These are phyloP conservation scores for Turdus rufiventris DNA, from an alignment of 2,113 vertebrate genomes.

Conservation along the genomic window DNA sequence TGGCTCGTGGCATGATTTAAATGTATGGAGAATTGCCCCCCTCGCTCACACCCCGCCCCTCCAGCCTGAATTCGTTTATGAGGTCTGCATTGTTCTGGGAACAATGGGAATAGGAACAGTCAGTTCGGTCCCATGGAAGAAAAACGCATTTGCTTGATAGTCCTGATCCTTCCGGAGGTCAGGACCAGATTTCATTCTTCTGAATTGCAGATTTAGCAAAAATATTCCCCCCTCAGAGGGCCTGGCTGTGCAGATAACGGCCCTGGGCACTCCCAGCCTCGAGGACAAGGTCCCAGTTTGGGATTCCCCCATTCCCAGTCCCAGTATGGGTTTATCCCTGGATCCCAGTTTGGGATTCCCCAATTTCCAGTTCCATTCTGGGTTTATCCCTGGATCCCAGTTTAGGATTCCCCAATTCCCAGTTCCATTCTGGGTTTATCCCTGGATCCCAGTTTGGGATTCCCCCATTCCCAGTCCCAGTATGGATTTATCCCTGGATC, in stretches of 20 bases:
- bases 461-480: background rate
- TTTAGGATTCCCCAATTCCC: background rate
- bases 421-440: rapidly evolving
- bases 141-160: slow-evolving; percentile 51
- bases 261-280: background rate
- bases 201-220: slow-evolving; percentile 50
- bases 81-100: slow-evolving; percentile 56
- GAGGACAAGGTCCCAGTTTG: background rate
- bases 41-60: background rate
- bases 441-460: background rate
- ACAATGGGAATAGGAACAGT: slow-evolving; percentile 58
- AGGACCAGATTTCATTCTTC: slow-evolving; percentile 47
- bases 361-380: background rate
- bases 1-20: slow-evolving; percentile 36
- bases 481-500: too few species aligned
- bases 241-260: background rate
- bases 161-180: slow-evolving; percentile 66
- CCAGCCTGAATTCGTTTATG: slow-evolving; percentile 29
- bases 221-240: background rate
- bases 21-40: slow-evolving; percentile 23
- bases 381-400: rapidly evolving
- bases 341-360: background rate
- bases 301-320: background rate
- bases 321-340: rapidly evolving
- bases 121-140: slow-evolving; percentile 66